Base-by-base conservation (phyloP, 2,888 invertebrate species). In the Amiota communis region DNA sequence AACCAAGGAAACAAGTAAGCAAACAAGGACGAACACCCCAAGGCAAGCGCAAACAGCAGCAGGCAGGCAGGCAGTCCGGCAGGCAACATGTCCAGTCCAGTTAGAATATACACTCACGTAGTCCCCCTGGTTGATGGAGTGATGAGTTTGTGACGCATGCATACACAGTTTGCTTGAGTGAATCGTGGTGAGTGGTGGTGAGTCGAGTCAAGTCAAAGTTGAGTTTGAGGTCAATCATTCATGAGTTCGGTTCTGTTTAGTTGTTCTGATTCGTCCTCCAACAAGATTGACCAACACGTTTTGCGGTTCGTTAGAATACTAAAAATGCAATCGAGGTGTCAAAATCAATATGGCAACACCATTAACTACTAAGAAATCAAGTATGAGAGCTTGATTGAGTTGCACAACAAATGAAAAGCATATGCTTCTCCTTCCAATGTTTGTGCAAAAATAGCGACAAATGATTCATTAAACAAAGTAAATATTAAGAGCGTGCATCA, bases 241-340 rank as follows among this genome's bases (percentile, higher is more conserved):
- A 61, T 61, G 12, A 23, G 36, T n/a, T 17, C 63, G 13, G n/a
- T 36, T 36, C 8, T 4, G 36, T 36, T 36, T 36, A 6, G 36
- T 36, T 36, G 36, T 36, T 36, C 63, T 12, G 46, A 0, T 15
- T 48, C 10, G 48, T 48, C 9, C 36, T 46, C 12, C 46, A 13
- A 23, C 68, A 56, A n/a, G n/a, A n/a, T 68, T 70, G 67, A 23
- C 51, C 49, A 71, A 51, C 71, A 71, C 71, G 71, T 67, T 70
- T 72, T 72, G 67, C 17, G 68, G 72, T 72, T 72, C 72, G 61
- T 72, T 72, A 72, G 72, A 67, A 68, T 36, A 36, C 36, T 36
- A 36, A 72, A 11, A 53, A 20, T 56, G 61, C 70, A 70, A 48
- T 51, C 23, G 49, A 59, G 72, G 67, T 67, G 72, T 67, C 72